These are phyloP conservation scores for Bryconaethiops microstoma DNA, from an alignment of 2,797 vertebrate species.

Conservation along the genomic window DNA sequence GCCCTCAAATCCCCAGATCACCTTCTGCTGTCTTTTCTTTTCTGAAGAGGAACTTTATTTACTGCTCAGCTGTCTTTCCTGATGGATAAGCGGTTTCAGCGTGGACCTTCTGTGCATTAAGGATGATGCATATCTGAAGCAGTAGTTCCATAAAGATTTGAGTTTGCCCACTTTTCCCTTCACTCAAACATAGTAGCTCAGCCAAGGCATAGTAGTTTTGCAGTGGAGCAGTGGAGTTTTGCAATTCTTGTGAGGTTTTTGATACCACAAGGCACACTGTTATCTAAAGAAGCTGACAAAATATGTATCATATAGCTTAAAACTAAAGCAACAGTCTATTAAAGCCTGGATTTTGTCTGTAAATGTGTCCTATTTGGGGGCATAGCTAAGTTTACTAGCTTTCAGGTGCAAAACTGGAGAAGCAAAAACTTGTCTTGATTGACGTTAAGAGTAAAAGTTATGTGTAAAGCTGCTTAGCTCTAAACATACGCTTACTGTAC, in stretches of 20 bases:
- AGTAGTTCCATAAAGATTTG: background rate
- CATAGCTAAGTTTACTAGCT: too few relatives aligned
- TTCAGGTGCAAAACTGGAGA: too few relatives aligned
- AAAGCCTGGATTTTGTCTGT: too few relatives aligned
- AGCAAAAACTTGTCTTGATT: too few relatives aligned
- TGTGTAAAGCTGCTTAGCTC: background rate
- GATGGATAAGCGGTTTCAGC: background rate
- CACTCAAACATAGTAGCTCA: background rate
- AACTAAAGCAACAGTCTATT: too few relatives aligned
- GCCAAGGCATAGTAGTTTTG: background rate
- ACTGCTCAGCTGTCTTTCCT: background rate
- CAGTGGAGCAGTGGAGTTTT: too few relatives aligned
- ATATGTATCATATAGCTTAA: too few relatives aligned
- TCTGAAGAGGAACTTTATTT: conserved; percentile 5
- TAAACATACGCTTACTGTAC: background rate
- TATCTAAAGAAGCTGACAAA: too few relatives aligned
- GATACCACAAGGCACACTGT: too few relatives aligned
- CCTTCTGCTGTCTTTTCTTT: background rate
- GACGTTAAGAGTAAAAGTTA: background rate
- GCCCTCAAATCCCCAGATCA: background rate
- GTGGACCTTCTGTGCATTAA: background rate
- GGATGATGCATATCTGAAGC: background rate
- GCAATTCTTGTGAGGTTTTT: too few relatives aligned
- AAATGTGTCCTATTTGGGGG: too few relatives aligned
- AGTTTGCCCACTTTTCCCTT: background rate